Base-by-base conservation (phyloP, 2,797 vertebrate species). In the Gadopsis marmoratus region DNA sequence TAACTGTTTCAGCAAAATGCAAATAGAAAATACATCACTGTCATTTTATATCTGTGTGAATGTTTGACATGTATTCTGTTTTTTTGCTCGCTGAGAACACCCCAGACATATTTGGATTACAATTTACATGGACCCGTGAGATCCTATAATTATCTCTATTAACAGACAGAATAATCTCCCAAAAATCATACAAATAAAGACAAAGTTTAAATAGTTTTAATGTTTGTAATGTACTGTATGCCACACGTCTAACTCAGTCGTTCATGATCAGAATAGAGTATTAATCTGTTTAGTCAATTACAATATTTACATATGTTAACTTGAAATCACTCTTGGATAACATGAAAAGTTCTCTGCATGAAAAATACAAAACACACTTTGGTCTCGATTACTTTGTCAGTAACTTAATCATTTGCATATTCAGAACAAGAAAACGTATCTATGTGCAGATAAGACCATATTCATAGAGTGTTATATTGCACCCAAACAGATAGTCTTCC, bases 401-500 rank as follows among this genome's bases (percentile, higher is more conserved):
- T 43, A 8, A 45, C 11, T 35, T 31, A 29, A 23, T 4, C 6
- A 14, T 68, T 68, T 37, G 9, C n/a, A 60, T 29, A 59, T 51
- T 43, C 7, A 70, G 29, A 19, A 9, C 4, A 63, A 64, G 35
- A 62, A 53, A 10, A 13, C 1, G 2, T 1, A 54, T 26, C 13
- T 10, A 31, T 26, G 26, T 47, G 17, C 12, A 62, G 4, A 39
- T 61, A 54, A 35, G 0, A 16, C 16, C 4, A 2, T 29, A 23
- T 14, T 47, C 8, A 47, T 21, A 45, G 37, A 41, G 53, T 47
- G 26, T 68, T 29, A 43, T 54, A 35, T 14, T 70, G 61, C 45
- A 35, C 35, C 21, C n/a, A 54, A 69, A 74, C 43, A 23, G 31
- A 13, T 50, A 31, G 33, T 62, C 29, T 69, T 69, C 5, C 16